Base-by-base conservation (phyloP, 2,888 invertebrate species). In the Melipona beecheii region DNA sequence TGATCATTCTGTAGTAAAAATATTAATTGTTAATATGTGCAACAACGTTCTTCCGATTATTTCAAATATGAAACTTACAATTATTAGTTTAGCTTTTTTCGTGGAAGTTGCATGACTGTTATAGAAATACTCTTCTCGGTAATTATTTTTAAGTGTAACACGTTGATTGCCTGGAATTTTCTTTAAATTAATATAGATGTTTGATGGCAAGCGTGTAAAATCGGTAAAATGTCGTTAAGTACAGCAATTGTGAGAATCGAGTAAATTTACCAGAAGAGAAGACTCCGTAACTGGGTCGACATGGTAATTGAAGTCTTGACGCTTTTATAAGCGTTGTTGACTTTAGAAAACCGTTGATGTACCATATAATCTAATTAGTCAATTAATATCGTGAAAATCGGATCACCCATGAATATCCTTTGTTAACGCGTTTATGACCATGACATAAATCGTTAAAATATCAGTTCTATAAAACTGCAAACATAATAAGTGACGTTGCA, bases 381-480 rank as follows among this genome's bases (percentile, higher is more conserved):
- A 52, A 80, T 89, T 76, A 79, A 68, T 75, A 75, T 58, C 85
- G 75, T 80, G 72, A 84, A 85, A 82, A 82, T 80, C 66, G 68
- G 36, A 86, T 88, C 27, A 72, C 74, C 43, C 74, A 27, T n/a
- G 83, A 83, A 80, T 65, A 56, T 6, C 27, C n/a, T 62, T 75
- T 11, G 52, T 83, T 78, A 78, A 70, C 15, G 9, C 15, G 62
- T 72, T 15, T n/a, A 21, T 4, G 50, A 21, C 15, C 21, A 24
- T 50, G 27, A 24, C 68, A 36, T 31, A 31, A 78, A 68, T n/a
- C 17, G 17, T 11, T 27, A 19, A n/a, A 69, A 31, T 17, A 50
- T 31, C 56, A 4, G 27, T 1, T 13, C 19, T 49, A 0, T 9
- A 60, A 54, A 36, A 62, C 13, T 19, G 43, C 19, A 11, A 17